Evolutionary conservation across 1,140 invertebrate species (phyloP).

Genomic region (Drosophila sp.): DNA sequence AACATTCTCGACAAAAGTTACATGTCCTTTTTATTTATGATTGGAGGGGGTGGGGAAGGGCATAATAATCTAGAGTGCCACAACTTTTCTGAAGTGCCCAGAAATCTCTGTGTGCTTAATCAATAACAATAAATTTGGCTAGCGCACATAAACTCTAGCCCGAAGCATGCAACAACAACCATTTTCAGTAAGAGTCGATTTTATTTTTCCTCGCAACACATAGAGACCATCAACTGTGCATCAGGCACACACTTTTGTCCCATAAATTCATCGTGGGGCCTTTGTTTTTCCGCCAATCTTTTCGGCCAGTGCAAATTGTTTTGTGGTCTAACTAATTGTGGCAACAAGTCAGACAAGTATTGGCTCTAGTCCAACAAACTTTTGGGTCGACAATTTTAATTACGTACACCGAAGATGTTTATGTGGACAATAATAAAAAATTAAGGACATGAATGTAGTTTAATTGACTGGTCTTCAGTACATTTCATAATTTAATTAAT

Average conservation of each 20-base stretch:
- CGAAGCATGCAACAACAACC: constrained; percentile 36
- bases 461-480: background rate
- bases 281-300: constrained; percentile 36
- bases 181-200: constrained; percentile 16
- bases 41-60: too few species aligned
- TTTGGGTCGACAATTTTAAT: constrained; percentile 9
- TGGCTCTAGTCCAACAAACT: constrained; percentile 27
- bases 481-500: background rate
- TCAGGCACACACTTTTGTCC: constrained; percentile 47
- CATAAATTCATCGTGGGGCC: constrained; percentile 60
- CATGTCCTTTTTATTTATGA: constrained; percentile 56
- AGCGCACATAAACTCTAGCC: constrained; percentile 57
- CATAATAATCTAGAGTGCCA: constrained; percentile 40
- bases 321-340: constrained; percentile 34
- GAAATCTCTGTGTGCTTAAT: constrained; percentile 48
- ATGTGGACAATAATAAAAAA: background rate
- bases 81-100: constrained; percentile 7
- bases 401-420: constrained; percentile 1
- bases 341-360: constrained; percentile 37
- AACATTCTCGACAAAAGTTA: constrained; percentile 21
- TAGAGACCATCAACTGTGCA: constrained; percentile 15
- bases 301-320: constrained; percentile 35
- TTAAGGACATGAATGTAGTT: background rate
- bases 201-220: constrained; percentile 35
- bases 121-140: constrained; percentile 74